Evolutionary conservation across 2,888 invertebrate species (phyloP), one percentile per base, ranked within the genome.

Genomic region (Meta bourneti): DNA sequence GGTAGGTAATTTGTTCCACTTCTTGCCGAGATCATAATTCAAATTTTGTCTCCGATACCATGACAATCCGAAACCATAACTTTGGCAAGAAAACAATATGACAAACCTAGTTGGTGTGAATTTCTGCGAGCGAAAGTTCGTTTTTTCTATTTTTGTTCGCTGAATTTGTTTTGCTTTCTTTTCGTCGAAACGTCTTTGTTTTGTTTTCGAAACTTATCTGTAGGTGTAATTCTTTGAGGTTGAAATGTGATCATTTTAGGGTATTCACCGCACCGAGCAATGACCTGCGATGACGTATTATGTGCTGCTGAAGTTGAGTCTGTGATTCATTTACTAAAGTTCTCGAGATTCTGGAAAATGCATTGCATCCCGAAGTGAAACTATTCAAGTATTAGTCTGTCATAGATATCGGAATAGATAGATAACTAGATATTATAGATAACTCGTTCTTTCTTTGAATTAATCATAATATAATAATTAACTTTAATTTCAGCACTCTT

Each of bases 61-160:
- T 79, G 79, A 72, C 79, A 79, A 71, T 11, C 8, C 52, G 34
- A 16, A 87, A 51, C 79, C 34, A 87, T 87, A 87, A 87, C 87
- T 87, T 84, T 61, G 74, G 74, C 20, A 13, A 75, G 61, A 84
- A 84, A 74, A 84, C 84, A 84, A 84, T 84, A 74, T 84, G 84
- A 61, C 75, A 84, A 54, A 84, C 51, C 20, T 84, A 48, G 20
- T 78, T 52, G 51, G 16, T 16, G 75, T 20, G 54, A 34, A 75
- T 75, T 75, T 84, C 84, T 75, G 11, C 16, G 34, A 34, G 11
- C 84, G 61, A 74, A 61, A 13, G 48, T 20, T 83, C 61, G 16
- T 13, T 8, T 75, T 51, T 77, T 77, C 11, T 7, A n/a, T n/a
- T 16, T 61, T 61, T 7, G 7, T 79, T 11, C 19, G 51, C 9